Conservation (phyloP, 2,113 vertebrate genomes). For the Mixornis gularis region DNA sequence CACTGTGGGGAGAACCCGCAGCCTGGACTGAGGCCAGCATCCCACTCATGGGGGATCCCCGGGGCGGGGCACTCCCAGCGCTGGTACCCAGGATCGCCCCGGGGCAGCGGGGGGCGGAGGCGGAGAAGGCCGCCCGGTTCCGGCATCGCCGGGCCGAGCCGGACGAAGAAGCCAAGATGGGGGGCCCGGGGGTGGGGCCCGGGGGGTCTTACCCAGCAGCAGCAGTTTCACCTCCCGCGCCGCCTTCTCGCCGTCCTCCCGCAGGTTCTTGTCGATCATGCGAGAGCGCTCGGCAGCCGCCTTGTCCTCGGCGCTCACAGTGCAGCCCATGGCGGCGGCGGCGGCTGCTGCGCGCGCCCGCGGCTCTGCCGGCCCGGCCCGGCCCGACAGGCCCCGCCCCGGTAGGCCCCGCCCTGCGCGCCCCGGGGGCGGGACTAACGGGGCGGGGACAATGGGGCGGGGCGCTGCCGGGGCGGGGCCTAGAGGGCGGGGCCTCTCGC, state of each 20-base stretch:
- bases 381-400: neutral
- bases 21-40: neutral
- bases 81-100: neutral
- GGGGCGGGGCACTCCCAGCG: neutral
- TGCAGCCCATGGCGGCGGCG: neutral
- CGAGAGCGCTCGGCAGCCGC: slow-evolving; percentile 92
- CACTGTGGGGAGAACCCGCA: accelerated
- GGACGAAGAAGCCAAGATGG: neutral
- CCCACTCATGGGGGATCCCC: neutral
- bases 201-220: slow-evolving; percentile 80
- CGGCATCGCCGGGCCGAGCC: neutral
- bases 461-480: too few relatives aligned
- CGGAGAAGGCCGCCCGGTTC: neutral
- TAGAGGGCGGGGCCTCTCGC: neutral
- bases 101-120: neutral
- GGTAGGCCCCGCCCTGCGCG: too few relatives aligned
- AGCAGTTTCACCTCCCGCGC: slow-evolving; percentile 93
- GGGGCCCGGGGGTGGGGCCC: neutral
- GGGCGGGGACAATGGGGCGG: neutral
- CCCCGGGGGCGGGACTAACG: too few relatives aligned
- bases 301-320: slow-evolving; percentile 58
- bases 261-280: slow-evolving; percentile 95
- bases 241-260: slow-evolving; percentile 93
- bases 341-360: neutral
- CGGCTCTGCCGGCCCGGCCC: neutral